These are phyloP conservation scores for Chaetodon auriga DNA, from an alignment of 2,113 vertebrate species.

Conservation along the genomic window DNA sequence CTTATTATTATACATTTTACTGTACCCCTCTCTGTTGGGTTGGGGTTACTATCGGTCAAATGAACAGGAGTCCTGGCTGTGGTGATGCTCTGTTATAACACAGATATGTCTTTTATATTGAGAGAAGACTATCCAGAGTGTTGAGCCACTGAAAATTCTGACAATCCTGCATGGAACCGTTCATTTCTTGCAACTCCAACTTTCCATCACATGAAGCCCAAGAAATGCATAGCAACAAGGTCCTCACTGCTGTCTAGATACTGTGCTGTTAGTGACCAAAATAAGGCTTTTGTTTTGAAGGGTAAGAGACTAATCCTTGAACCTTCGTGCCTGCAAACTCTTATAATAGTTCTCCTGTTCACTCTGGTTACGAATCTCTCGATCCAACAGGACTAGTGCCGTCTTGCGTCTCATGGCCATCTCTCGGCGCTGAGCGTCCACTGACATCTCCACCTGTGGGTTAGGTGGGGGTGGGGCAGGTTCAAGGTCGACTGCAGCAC, in stretches of 20 bases:
- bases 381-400: constrained; percentile 76
- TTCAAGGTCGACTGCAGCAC: constrained; percentile 83
- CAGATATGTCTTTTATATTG: not conserved
- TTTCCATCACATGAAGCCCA: not conserved
- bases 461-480: constrained; percentile 14
- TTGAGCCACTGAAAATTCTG: not conserved
- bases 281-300: constrained; percentile 64
- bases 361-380: constrained; percentile 67
- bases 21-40: not conserved
- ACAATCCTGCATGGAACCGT: not conserved
- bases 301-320: constrained; percentile 84
- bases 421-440: constrained; percentile 79
- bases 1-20: not conserved
- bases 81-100: not conserved
- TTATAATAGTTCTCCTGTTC: constrained; percentile 90
- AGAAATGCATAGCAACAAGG: constrained; percentile 11
- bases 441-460: constrained; percentile 75
- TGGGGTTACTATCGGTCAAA: not conserved
- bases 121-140: not conserved
- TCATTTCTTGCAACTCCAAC: not conserved
- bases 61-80: not conserved
- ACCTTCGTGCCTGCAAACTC: constrained; percentile 87
- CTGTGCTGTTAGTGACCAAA: constrained; percentile 21
- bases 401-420: constrained; percentile 90
- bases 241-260: constrained; percentile 22